A percentile compares a stretch with the other conserved stretches of the same genome.
phyloP scores from a whole-genome alignment of 2,113 vertebrate species.

The Sciurus niger region DNA sequence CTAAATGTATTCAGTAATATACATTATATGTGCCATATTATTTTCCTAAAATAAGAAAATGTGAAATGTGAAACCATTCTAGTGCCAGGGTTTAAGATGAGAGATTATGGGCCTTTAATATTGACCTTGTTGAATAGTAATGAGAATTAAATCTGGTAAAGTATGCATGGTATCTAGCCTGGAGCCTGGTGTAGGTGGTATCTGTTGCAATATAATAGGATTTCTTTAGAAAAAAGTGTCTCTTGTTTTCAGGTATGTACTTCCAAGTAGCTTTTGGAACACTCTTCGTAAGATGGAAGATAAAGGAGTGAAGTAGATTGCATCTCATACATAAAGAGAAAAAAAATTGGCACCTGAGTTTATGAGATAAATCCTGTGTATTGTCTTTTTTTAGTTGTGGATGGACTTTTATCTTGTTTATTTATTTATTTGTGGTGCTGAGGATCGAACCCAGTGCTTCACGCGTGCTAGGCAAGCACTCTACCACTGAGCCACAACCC shows the following conservation, averaged over 20 bases:
- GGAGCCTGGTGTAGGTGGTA: neutral
- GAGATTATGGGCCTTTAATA: neutral
- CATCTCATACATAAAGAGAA: neutral
- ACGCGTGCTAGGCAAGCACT: too few species aligned
- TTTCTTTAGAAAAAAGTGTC: neutral
- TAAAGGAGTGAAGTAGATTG: neutral
- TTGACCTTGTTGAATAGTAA: neutral
- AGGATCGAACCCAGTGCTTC: too few species aligned
- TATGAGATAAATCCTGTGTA: neutral
- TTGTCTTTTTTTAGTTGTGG: neutral
- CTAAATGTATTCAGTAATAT: neutral
- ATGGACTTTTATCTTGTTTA: too few species aligned
- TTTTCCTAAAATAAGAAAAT: neutral
- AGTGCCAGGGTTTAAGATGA: neutral
- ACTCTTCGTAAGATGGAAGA: neutral
- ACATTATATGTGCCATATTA: neutral
- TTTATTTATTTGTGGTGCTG: too few species aligned
- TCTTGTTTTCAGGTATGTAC: neutral
- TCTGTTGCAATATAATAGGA: neutral
- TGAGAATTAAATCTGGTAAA: neutral
- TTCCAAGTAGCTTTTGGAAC: neutral
- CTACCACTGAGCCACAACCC: too few species aligned
- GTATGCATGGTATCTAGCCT: neutral
- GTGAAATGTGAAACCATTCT: conserved; percentile 24
- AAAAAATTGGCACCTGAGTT: neutral